Evolutionary conservation across 1,140 invertebrate genomes (phyloP).

Genomic region (Pararge aegeria): DNA sequence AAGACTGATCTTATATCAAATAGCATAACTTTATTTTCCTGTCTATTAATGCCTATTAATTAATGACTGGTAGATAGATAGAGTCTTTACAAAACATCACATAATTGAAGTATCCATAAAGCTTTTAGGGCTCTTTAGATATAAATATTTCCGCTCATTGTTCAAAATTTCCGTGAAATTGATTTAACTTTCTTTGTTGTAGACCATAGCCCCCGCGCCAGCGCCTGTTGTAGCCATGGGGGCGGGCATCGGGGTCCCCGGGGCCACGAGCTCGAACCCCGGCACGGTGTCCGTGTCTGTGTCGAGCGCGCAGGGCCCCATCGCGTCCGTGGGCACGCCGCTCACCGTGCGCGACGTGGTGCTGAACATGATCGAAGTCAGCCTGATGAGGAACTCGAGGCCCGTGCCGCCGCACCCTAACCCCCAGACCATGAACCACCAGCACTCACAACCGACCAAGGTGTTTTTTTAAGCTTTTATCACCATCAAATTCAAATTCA

Average conservation of each 20-base stretch:
- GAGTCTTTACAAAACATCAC: no score
- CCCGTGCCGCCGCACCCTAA: constrained; percentile 34
- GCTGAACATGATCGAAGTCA: constrained; percentile 87
- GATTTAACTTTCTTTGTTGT: constrained; percentile 1
- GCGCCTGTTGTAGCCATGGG: background rate
- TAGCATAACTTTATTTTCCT: no score
- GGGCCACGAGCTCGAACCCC: constrained; percentile 24
- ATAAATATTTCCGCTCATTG: no score
- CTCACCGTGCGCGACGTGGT: constrained; percentile 88
- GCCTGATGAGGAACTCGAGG: constrained; percentile 83
- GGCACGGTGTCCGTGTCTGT: constrained; percentile 39
- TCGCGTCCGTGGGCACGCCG: constrained; percentile 61
- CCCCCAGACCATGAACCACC: background rate
- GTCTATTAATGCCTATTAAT: no score
- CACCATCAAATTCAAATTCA: no score
- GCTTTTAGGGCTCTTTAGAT: no score
- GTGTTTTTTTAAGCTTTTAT: constrained; percentile 18
- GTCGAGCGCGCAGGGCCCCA: constrained; percentile 48
- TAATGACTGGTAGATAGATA: no score
- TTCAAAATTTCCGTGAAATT: no score
- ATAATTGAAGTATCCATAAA: no score
- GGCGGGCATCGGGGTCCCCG: background rate
- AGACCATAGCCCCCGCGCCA: constrained; percentile 22
- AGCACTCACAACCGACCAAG: constrained; percentile 34
- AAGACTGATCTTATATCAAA: no score